These are phyloP conservation scores for Syngnathus scovelli DNA, from an alignment of 2,113 vertebrate genomes.

Conservation along the genomic window DNA sequence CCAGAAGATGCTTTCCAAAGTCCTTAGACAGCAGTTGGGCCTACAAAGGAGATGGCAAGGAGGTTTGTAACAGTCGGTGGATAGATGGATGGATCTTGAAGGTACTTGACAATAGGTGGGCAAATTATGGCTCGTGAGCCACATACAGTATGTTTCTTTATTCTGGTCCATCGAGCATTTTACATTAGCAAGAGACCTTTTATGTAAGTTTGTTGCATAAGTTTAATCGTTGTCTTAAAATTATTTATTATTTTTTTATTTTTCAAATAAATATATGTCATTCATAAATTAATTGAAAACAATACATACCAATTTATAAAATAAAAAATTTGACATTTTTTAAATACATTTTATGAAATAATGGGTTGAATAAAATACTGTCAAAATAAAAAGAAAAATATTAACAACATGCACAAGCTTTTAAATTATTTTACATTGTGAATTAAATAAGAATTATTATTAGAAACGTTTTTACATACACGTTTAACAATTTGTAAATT, in stretches of 20 bases:
- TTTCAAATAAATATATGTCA: no score
- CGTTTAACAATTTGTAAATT: no score
- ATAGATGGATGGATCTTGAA: neutral
- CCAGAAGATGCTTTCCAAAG: constrained; percentile 87
- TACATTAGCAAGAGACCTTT: neutral
- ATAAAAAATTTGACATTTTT: neutral
- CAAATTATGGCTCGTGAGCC: neutral
- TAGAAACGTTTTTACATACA: no score
- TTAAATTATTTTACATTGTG: neutral
- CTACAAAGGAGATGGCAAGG: constrained; percentile 43
- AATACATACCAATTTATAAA: no score
- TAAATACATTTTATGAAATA: neutral
- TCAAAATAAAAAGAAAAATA: neutral
- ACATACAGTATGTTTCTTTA: neutral
- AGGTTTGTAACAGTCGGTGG: neutral
- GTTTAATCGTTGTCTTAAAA: neutral
- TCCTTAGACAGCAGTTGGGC: constrained; percentile 84
- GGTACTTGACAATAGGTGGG: neutral
- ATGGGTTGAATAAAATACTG: neutral
- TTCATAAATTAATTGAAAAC: no score
- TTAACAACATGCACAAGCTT: neutral
- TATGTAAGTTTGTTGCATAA: neutral
- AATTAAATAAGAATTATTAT: no score
- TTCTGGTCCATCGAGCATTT: neutral
- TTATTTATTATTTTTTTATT: neutral